These are phyloP conservation scores for Lagodon rhomboides DNA, from an alignment of 2,797 vertebrate species.

Conservation along the genomic window DNA sequence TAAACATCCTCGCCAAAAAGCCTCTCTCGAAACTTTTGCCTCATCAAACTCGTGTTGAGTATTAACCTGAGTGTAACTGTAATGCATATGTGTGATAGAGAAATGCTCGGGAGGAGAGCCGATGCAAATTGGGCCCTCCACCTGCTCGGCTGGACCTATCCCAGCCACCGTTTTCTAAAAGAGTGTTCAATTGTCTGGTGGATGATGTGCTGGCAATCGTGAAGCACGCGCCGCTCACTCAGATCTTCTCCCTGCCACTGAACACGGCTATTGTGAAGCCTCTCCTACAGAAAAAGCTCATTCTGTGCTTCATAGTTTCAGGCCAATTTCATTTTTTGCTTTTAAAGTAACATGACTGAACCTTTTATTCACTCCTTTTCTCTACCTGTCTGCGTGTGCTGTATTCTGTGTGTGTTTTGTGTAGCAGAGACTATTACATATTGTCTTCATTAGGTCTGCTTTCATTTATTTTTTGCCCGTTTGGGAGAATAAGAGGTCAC, in stretches of 20 bases:
- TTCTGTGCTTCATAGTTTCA: constrained; percentile 33
- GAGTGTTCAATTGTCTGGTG: constrained; percentile 47
- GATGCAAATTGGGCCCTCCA: constrained; percentile 52
- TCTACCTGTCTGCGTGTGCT: not conserved
- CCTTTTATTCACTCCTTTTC: not conserved
- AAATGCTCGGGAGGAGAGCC: constrained; percentile 29
- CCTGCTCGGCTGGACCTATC: constrained; percentile 45
- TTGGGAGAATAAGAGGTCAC: not conserved
- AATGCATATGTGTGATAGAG: constrained; percentile 40
- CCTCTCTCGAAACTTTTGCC: constrained; percentile 36
- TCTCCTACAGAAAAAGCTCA: constrained; percentile 40
- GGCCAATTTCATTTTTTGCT: constrained; percentile 20
- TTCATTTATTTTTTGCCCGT: not conserved
- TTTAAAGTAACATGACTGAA: constrained; percentile 30
- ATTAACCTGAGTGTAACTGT: constrained; percentile 50
- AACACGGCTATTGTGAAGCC: constrained; percentile 54
- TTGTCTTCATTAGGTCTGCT: not conserved
- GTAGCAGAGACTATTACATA: not conserved
- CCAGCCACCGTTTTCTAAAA: constrained; percentile 34
- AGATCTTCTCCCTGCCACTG: constrained; percentile 38
- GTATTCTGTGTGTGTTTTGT: not conserved
- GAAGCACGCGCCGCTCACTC: constrained; percentile 28
- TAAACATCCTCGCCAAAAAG: constrained; percentile 49
- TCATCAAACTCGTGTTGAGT: constrained; percentile 38
- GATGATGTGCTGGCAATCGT: constrained; percentile 53